These are phyloP conservation scores for Nomia melanderi DNA, from an alignment of 1,140 invertebrate genomes.

Conservation along the genomic window DNA sequence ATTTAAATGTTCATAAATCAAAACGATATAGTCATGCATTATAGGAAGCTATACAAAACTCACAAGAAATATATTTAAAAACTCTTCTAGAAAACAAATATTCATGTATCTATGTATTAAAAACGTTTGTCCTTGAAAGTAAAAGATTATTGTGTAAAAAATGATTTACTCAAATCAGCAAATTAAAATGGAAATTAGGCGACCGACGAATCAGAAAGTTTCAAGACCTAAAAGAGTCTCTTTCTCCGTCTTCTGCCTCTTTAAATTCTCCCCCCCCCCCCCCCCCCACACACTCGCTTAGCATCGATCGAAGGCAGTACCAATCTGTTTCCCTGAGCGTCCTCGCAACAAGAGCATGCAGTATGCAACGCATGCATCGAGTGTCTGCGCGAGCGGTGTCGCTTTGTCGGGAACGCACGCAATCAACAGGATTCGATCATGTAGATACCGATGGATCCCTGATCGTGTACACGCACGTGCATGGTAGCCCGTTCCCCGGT, in stretches of 20 bases:
- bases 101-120: too few species aligned
- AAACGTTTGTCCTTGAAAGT: too few species aligned
- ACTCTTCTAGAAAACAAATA: too few species aligned
- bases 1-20: too few species aligned
- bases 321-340: slow-evolving; percentile 34
- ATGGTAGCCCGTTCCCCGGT: slow-evolving; percentile 10
- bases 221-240: background rate
- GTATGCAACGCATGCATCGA: slow-evolving; percentile 32
- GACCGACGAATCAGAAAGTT: background rate
- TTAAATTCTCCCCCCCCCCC: slow-evolving; percentile 7
- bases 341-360: background rate
- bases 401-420: slow-evolving; percentile 27
- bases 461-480: slow-evolving; percentile 43
- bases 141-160: too few species aligned
- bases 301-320: slow-evolving; percentile 14
- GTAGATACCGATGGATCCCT: slow-evolving; percentile 49
- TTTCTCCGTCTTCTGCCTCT: background rate
- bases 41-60: too few species aligned
- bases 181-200: background rate
- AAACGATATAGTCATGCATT: too few species aligned
- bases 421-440: slow-evolving; percentile 38
- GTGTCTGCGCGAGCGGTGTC: slow-evolving; percentile 23
- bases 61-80: too few species aligned
- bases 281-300: too few species aligned
- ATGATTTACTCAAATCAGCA: background rate